phyloP scores from a whole-genome alignment of 2,797 vertebrate species.

The Sebastolobus alascanus region DNA sequence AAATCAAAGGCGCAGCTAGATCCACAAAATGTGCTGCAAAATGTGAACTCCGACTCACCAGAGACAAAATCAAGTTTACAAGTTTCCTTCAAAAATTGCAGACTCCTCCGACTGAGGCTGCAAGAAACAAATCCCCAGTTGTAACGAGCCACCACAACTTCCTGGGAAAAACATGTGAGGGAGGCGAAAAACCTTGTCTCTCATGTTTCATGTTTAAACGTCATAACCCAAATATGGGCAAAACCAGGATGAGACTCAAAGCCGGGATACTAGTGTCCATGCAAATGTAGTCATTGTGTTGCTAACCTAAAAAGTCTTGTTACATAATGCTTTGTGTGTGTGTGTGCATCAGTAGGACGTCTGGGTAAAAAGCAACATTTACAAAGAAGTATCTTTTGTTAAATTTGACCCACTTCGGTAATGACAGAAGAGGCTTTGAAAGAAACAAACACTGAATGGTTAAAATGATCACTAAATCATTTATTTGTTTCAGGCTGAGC shows the following conservation, averaged over 20 bases:
- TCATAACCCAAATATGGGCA: neutral
- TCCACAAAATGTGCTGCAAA: neutral
- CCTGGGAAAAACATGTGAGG: neutral
- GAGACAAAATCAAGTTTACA: neutral
- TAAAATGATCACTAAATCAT: neutral
- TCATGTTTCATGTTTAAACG: neutral
- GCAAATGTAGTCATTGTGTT: neutral
- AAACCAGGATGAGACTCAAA: neutral
- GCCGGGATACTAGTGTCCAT: neutral
- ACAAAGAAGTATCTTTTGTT: neutral
- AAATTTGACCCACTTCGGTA: constrained; percentile 1
- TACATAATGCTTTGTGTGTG: neutral
- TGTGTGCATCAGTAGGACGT: neutral
- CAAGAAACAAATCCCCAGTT: neutral
- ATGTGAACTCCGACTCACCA: neutral
- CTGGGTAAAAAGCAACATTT: neutral
- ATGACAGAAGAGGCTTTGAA: neutral
- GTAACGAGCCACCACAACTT: neutral
- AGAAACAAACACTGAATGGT: neutral
- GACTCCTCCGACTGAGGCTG: neutral
- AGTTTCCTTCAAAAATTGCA: neutral
- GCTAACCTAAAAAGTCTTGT: neutral
- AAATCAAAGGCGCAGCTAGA: constrained; percentile 18
- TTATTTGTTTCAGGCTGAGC: neutral
- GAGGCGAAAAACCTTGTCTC: neutral